Evolutionary conservation across 35 echinoderm and acorn worm species (phyloP).

Genomic region (Ptychodera flava): DNA sequence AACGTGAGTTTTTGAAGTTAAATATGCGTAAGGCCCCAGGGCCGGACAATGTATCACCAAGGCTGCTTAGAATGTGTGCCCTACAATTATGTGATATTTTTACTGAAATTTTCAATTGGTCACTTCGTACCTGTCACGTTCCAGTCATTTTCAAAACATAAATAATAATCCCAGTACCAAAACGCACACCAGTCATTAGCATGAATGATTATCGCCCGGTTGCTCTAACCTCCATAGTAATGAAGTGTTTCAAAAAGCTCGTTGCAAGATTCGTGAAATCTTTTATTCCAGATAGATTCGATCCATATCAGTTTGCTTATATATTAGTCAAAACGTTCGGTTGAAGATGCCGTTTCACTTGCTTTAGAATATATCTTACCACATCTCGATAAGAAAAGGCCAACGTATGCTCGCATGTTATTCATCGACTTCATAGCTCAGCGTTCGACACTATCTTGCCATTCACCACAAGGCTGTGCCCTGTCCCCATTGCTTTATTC

Average conservation of each 20-base stretch:
- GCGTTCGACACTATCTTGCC: not conserved
- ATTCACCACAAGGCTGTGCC: not conserved
- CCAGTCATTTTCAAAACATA: too few relatives aligned
- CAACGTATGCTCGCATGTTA: not conserved
- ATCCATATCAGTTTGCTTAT: not conserved
- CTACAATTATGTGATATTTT: not conserved
- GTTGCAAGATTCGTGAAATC: not conserved
- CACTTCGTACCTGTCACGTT: not conserved
- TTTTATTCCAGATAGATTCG: not conserved
- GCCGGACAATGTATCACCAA: not conserved
- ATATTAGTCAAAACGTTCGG: not conserved
- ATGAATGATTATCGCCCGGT: not conserved
- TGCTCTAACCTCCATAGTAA: not conserved
- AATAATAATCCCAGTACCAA: not conserved
- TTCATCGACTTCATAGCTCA: not conserved
- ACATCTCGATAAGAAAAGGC: not conserved
- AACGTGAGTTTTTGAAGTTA: not conserved
- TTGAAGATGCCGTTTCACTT: not conserved
- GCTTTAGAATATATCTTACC: not conserved
- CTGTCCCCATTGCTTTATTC: not conserved
- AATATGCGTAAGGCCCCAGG: not conserved
- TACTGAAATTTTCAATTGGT: slow-evolving; percentile 2
- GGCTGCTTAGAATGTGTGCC: not conserved
- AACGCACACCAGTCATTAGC: not conserved
- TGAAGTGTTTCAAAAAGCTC: not conserved